Percentiles rank a stretch among this genome's conserved stretches.
phyloP scores from a whole-genome alignment of 2,888 invertebrate genomes.

The Choreutis nemorana region DNA sequence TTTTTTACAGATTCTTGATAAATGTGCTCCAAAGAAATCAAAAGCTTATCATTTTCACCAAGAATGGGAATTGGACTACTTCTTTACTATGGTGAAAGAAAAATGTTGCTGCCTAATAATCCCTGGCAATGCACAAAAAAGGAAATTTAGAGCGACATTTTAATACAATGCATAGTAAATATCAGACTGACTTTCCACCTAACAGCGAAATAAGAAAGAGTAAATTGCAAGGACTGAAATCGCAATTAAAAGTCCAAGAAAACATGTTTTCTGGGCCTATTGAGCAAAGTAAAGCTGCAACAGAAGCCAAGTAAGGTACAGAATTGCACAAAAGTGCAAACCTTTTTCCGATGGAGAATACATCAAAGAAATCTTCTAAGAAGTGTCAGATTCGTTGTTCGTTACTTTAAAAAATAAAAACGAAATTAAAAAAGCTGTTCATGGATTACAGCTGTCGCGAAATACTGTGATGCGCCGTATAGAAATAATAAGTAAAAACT shows the following conservation, averaged over 20 bases:
- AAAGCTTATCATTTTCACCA: slow-evolving; percentile 9
- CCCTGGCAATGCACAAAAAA: too few species aligned
- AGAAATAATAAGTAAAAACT: slow-evolving; percentile 10
- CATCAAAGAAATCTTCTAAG: slow-evolving; percentile 14
- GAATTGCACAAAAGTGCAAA: slow-evolving; percentile 14
- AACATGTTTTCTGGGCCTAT: slow-evolving; percentile 13
- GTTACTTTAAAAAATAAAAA: slow-evolving; percentile 15
- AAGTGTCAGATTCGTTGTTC: slow-evolving; percentile 14
- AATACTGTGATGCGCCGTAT: slow-evolving; percentile 14
- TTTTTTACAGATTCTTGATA: slow-evolving; percentile 10
- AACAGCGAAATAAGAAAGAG: slow-evolving; percentile 13
- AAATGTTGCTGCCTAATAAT: slow-evolving; percentile 5
- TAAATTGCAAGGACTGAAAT: slow-evolving; percentile 13
- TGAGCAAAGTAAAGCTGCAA: slow-evolving; percentile 14
- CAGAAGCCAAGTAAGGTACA: slow-evolving; percentile 12
- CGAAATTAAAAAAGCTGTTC: slow-evolving; percentile 12
- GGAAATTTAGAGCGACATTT: too few species aligned
- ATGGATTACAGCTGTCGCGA: slow-evolving; percentile 13
- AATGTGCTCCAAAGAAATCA: slow-evolving; percentile 10
- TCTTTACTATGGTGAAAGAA: slow-evolving; percentile 10
- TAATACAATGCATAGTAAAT: slow-evolving; percentile 11
- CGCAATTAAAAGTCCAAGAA: slow-evolving; percentile 13
- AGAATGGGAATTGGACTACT: slow-evolving; percentile 14
- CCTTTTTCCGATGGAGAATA: slow-evolving; percentile 12
- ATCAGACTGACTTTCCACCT: slow-evolving; percentile 13